Percentiles rank a stretch among this genome's conserved stretches.
Evolutionary conservation across 2,113 vertebrate species (phyloP).

Genomic region (Delphinus delphis): DNA sequence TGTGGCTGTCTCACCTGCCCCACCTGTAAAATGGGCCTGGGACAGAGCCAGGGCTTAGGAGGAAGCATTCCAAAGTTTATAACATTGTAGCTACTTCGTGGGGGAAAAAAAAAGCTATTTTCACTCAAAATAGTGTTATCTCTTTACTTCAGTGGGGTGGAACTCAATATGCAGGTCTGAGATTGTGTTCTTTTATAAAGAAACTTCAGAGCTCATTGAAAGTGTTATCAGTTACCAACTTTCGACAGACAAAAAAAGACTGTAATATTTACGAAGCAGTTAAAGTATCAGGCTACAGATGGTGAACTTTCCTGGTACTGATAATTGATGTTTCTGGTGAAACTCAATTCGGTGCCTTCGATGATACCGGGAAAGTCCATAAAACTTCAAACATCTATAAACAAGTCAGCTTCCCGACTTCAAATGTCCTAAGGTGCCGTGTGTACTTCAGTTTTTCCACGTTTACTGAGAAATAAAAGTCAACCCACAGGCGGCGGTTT

Average conservation of each 20-base stretch:
- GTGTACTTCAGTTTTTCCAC: constrained; percentile 37
- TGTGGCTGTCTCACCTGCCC: neutral
- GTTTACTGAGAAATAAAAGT: constrained; percentile 34
- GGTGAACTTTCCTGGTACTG: neutral
- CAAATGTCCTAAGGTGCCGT: neutral
- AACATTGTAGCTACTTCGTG: neutral
- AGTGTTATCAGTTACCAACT: constrained; percentile 34
- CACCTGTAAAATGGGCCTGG: neutral
- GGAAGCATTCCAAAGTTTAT: neutral
- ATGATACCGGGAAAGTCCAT: constrained; percentile 63
- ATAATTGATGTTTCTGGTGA: constrained; percentile 14
- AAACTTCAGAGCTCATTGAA: constrained; percentile 41
- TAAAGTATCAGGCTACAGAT: constrained; percentile 26
- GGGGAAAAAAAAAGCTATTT: neutral
- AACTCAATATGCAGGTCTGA: neutral
- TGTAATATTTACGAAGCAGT: constrained; percentile 27
- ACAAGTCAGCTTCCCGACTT: constrained; percentile 8
- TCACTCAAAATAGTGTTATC: neutral
- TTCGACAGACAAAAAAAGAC: neutral
- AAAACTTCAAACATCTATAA: constrained; percentile 62
- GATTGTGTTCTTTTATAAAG: constrained; percentile 40
- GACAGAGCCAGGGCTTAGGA: neutral
- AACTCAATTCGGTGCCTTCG: constrained; percentile 39
- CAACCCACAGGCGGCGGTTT: neutral
- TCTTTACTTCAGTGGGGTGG: neutral